These are phyloP conservation scores for Lottia gigantea DNA, from an alignment of 2,888 invertebrate genomes.

Conservation along the genomic window DNA sequence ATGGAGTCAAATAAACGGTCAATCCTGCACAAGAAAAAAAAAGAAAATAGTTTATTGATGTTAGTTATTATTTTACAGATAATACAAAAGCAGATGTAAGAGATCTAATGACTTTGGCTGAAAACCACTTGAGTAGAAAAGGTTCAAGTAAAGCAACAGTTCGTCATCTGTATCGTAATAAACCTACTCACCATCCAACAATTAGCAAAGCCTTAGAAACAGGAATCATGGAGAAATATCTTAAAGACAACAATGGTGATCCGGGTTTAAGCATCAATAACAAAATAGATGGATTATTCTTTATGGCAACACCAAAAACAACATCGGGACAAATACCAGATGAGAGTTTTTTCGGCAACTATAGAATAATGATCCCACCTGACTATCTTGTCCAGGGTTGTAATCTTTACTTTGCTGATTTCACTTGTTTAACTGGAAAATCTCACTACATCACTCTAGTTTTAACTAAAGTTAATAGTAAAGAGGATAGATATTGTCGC, in stretches of 20 bases:
- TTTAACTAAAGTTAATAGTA: slow-evolving; percentile 8
- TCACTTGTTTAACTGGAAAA: background rate
- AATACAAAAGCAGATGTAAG: too few species aligned
- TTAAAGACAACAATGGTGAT: slow-evolving; percentile 14
- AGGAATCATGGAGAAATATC: slow-evolving; percentile 11
- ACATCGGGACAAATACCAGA: background rate
- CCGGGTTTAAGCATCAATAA: slow-evolving; percentile 5
- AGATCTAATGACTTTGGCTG: too few species aligned
- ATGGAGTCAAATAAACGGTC: too few species aligned
- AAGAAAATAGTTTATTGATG: too few species aligned
- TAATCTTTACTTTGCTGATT: slow-evolving; percentile 15
- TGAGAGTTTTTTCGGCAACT: slow-evolving; percentile 4
- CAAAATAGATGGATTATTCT: slow-evolving; percentile 13
- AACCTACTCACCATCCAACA: slow-evolving; percentile 1
- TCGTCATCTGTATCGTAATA: slow-evolving; percentile 10
- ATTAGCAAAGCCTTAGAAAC: background rate
- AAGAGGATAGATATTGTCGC: slow-evolving; percentile 1
- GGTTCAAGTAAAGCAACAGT: background rate
- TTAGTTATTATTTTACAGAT: too few species aligned
- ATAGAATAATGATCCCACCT: background rate
- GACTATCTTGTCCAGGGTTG: background rate
- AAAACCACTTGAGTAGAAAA: background rate
- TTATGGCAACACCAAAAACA: background rate
- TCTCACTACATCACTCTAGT: slow-evolving; percentile 12
- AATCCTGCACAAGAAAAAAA: too few species aligned